Evolutionary conservation across 2,797 vertebrate genomes (phyloP), one percentile per base, ranked within the genome.

Genomic region (Poeciliopsis infans): DNA sequence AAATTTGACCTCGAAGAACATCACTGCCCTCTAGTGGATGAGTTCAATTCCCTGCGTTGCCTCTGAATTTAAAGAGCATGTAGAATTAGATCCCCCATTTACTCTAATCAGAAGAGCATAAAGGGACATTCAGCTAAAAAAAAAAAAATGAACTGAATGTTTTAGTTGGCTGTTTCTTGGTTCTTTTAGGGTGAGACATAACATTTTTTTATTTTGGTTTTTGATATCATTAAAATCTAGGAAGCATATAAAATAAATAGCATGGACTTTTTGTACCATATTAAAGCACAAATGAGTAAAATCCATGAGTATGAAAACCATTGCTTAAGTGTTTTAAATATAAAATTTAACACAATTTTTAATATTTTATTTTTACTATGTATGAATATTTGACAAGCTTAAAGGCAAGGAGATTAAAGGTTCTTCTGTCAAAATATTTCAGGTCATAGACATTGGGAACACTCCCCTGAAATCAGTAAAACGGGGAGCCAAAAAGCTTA

Each of bases 1-100:
- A 55, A 28, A 76, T 3, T 68, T 57, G 4, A 4, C 47, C 70
- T 72, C 41, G 68, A 2, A 78, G 76, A 8, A 12, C 75, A 82
- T 20, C 49, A 78, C 78, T 89, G 91, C 89, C 89, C 85, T 79
- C 89, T 71, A 49, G 83, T 92, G 90, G 89, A 80, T 7, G 12
- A 36, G 36, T 5, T 55, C 1, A 59, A 13, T 25, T 57, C 1
- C 36, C 13, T 16, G 16, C 6, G 13, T 16, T 75, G 7, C 55
- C 36, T 25, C 39, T n/a, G 39, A 69, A 6, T 43, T 69, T 43
- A 69, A 43, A 66, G 33, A 1, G 3, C 36, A 66, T 39, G 8
- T 39, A 10, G 20, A 41, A 43, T 43, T 69, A 43, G 23, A 69
- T 69, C 66, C 4, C 10, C 8, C 1, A 23, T 25, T 41, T 41